Conservation (phyloP, 2,113 vertebrate genomes). For the Eulemur macaco region DNA sequence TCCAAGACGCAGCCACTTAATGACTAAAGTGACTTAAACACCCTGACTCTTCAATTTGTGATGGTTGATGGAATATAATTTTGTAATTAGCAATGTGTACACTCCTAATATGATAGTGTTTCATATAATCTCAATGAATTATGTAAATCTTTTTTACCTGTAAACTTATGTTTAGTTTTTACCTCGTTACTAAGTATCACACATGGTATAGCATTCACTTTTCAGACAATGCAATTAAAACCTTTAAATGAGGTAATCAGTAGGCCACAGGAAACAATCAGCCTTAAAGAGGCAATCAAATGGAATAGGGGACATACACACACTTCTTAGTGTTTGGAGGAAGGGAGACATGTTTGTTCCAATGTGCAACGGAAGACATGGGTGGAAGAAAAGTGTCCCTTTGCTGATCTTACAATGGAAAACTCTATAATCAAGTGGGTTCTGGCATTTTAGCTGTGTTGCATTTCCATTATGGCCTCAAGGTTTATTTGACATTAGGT, state of each 20-base stretch:
- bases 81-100: constrained; percentile 74
- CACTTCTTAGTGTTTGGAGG: background rate
- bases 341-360: constrained; percentile 24
- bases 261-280: constrained; percentile 75
- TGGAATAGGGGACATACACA: constrained; percentile 40
- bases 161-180: constrained; percentile 62
- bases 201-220: constrained; percentile 58
- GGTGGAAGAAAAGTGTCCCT: background rate
- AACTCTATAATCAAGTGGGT: background rate
- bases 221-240: constrained; percentile 81
- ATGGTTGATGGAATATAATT: constrained; percentile 65
- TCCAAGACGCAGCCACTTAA: constrained; percentile 27
- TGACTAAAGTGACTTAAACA: constrained; percentile 58
- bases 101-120: constrained; percentile 50
- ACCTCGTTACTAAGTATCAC: constrained; percentile 73
- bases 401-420: background rate
- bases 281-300: constrained; percentile 62
- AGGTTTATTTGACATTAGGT: background rate
- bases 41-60: constrained; percentile 56
- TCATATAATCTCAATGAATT: constrained; percentile 60
- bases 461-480: background rate
- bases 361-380: background rate
- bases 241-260: constrained; percentile 77
- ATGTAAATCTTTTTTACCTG: constrained; percentile 74
- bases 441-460: background rate